phyloP scores from a whole-genome alignment of 92 coral and sea anemone genomes.

The Actinostola sp. region DNA sequence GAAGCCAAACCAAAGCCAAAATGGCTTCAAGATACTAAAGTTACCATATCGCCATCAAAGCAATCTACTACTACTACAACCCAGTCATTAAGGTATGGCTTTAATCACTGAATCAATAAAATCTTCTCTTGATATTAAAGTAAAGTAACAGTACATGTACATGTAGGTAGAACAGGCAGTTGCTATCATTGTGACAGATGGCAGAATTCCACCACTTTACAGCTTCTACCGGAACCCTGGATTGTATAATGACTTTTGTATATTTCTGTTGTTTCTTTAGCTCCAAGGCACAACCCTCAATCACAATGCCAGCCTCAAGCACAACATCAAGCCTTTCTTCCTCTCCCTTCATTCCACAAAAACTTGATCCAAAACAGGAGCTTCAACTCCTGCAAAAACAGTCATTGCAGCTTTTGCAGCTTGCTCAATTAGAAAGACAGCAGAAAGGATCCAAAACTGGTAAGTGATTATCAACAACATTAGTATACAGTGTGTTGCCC shows the following conservation, averaged over 20 bases:
- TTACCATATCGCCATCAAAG: background rate
- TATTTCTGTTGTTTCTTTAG: background rate
- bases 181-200: too few species aligned
- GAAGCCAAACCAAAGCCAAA: constrained; percentile 48
- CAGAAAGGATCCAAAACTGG: constrained; percentile 32
- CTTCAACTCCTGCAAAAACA: constrained; percentile 79
- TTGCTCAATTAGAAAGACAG: constrained; percentile 70
- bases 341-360: constrained; percentile 21
- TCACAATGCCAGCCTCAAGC: background rate
- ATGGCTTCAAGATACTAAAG: constrained; percentile 54
- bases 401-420: constrained; percentile 83
- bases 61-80: constrained; percentile 10
- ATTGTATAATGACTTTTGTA: too few species aligned
- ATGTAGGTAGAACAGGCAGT: too few species aligned
- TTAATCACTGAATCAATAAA: too few species aligned
- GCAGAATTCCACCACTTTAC: too few species aligned
- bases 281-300: background rate
- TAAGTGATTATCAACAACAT: background rate
- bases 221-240: too few species aligned
- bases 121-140: too few species aligned
- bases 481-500: too few species aligned
- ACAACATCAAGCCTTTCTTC: constrained; percentile 10
- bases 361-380: constrained; percentile 67
- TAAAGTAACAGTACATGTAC: background rate
- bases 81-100: background rate